These are phyloP conservation scores for Encarsia formosa DNA, from an alignment of 2,888 invertebrate species.

Conservation along the genomic window DNA sequence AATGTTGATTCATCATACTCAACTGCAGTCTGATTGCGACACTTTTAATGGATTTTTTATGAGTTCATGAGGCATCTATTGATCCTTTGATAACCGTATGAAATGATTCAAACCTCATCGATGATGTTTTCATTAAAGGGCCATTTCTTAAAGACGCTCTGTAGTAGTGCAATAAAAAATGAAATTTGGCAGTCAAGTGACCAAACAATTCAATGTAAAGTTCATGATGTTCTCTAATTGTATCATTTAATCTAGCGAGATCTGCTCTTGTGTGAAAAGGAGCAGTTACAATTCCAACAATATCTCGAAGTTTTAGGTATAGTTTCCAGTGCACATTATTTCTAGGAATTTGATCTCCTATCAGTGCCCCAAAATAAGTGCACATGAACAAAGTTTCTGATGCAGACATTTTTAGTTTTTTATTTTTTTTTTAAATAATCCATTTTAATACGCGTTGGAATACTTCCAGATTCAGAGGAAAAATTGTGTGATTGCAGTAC, in stretches of 20 bases:
- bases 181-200: conserved; percentile 1
- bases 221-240: neutral
- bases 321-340: neutral
- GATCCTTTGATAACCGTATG: neutral
- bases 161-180: neutral
- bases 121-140: neutral
- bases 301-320: neutral
- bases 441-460: neutral
- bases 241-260: neutral
- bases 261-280: neutral
- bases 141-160: neutral
- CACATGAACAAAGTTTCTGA: conserved; percentile 4
- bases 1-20: neutral
- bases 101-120: neutral
- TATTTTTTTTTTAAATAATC: conserved; percentile 5
- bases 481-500: neutral
- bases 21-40: neutral
- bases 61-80: neutral
- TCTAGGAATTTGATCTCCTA: neutral
- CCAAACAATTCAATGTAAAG: neutral
- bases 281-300: neutral
- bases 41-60: neutral
- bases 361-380: neutral
- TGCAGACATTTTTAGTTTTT: conserved; percentile 6
- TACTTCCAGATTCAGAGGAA: neutral